Base-by-base conservation (phyloP, 2,797 vertebrate species). In the Nannoperca australis region DNA sequence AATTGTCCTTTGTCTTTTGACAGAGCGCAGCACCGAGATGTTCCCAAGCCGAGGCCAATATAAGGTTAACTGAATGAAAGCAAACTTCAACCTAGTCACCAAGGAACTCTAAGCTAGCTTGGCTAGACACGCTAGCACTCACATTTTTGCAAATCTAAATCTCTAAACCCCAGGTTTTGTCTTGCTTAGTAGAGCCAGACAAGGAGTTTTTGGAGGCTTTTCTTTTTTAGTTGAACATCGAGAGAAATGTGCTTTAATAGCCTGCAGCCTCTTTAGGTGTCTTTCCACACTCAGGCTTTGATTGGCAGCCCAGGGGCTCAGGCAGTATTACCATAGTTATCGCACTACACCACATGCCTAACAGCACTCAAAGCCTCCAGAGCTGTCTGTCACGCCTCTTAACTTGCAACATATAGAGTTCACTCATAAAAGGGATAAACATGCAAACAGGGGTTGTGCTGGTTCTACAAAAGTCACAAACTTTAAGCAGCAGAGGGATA, bases 291-390 rank as follows among this genome's bases (percentile, higher is more conserved):
- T 81, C 64, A 61, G 76, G 24, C 79, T 90, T 82, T 92, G 89
- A 91, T 88, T 93, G 91, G 81, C 90, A 89, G 78, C 74, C 78
- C 76, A 50, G 72, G 74, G 80, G 85, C 82, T 89, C 79, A 70
- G 84, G 61, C 83, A 76, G 71, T 76, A 82, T 92, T 93, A 90
- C 76, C 85, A 70, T 76, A 71, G 85, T 87, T 89, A 93, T 94
- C 91, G 88, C 90, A 65, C 64, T 45, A 69, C 69, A 60, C 78
- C 88, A 86, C 90, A 84, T 58, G 76, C 67, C 81, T 68, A 82
- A 76, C 89, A 90, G 85, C 56, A 70, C 80, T 82, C 79, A 83
- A 69, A 87, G 82, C 85, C 82, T 89, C 85, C 83, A 75, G 87
- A 85, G 84, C 83, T 85, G 81, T 77, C 78, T 79, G 82, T 86